phyloP scores from a whole-genome alignment of 2,888 invertebrate species.

The Shargacucullia verbasci region DNA sequence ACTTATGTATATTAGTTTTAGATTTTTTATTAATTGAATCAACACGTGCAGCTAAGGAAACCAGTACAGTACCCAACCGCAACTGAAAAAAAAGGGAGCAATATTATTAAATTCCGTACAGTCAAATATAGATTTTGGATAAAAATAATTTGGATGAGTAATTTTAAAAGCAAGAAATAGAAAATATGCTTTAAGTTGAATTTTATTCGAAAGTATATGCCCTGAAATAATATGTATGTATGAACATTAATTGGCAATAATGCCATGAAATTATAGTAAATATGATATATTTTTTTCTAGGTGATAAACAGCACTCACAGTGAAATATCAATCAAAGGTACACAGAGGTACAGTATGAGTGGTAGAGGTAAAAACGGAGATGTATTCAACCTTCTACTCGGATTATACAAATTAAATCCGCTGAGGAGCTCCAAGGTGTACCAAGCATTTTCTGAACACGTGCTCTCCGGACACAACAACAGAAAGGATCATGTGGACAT shows the following conservation, averaged over 20 bases:
- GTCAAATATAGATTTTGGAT: too few species aligned
- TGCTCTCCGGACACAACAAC: constrained; percentile 54
- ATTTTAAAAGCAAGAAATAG: too few species aligned
- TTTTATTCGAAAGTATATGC: too few species aligned
- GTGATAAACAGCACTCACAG: constrained; percentile 11
- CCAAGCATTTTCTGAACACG: constrained; percentile 68
- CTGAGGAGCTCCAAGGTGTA: constrained; percentile 72
- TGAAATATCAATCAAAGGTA: neutral
- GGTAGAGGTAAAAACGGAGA: constrained; percentile 47
- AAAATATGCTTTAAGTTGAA: too few species aligned
- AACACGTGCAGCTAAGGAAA: neutral
- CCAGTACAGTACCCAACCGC: too few species aligned
- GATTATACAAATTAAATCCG: constrained; percentile 78
- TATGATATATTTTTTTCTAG: constrained; percentile 28
- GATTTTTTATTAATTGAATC: neutral
- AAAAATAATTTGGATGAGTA: too few species aligned
- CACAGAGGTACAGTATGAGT: constrained; percentile 11
- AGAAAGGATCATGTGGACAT: constrained; percentile 32
- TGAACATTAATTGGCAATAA: too few species aligned
- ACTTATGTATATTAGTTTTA: neutral
- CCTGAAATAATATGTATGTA: too few species aligned
- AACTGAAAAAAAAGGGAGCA: too few species aligned
- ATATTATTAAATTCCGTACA: too few species aligned
- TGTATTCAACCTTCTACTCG: constrained; percentile 73
- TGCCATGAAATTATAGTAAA: neutral